Conservation (phyloP, 2,888 invertebrate species). For the Hypsopygia costalis region DNA sequence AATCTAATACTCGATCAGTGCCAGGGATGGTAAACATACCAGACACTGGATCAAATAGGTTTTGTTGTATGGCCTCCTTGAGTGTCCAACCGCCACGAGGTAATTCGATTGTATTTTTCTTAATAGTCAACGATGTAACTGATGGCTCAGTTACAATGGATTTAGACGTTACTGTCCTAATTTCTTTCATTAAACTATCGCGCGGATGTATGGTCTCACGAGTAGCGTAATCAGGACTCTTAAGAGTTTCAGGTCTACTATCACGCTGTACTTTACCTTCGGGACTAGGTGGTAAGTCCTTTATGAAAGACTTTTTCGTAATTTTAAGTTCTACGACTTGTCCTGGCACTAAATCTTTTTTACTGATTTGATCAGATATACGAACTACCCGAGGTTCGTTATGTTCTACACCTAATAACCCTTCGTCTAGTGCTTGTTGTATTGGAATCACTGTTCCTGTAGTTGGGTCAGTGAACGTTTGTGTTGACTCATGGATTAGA, state of each 20-base stretch:
- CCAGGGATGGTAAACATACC: conserved; percentile 93
- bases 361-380: conserved; percentile 57
- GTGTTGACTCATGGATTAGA: conserved; percentile 88
- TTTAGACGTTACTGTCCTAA: conserved; percentile 64
- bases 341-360: conserved; percentile 63
- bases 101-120: conserved; percentile 87
- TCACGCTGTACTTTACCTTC: conserved; percentile 74
- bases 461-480: conserved; percentile 88
- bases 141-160: conserved; percentile 66
- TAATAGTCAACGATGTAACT: conserved; percentile 74
- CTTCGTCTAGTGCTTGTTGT: conserved; percentile 88
- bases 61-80: conserved; percentile 90
- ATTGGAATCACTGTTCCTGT: conserved; percentile 87
- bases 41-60: conserved; percentile 89
- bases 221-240: conserved; percentile 75
- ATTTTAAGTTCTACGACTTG: conserved; percentile 76
- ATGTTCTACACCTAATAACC: conserved; percentile 83
- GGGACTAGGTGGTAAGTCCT: conserved; percentile 66
- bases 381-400: conserved; percentile 63
- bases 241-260: conserved; percentile 78
- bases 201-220: conserved; percentile 39
- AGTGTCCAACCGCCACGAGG: conserved; percentile 92
- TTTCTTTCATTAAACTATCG: conserved; percentile 44
- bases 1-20: conserved; percentile 90
- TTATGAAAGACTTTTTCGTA: conserved; percentile 73